A percentile compares a stretch with the other conserved stretches of the same genome.
phyloP scores from a whole-genome alignment of 2,797 vertebrate species.

The Lepilemur ruficaudatus region DNA sequence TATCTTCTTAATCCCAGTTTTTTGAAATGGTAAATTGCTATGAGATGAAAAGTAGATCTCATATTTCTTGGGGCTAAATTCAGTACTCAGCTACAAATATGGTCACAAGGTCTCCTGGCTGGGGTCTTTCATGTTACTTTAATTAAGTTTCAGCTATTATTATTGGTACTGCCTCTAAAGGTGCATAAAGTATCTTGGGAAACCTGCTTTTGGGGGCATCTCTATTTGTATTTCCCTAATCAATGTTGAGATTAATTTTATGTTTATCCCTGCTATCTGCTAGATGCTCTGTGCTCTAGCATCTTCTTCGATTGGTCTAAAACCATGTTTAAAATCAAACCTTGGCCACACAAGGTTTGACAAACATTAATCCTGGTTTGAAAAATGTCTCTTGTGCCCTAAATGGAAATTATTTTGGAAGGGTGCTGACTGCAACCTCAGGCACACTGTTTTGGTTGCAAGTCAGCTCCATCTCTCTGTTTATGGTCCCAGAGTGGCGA shows the following conservation, averaged over 20 bases:
- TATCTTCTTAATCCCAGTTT: slow-evolving; percentile 28
- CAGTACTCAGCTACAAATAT: slow-evolving; percentile 44
- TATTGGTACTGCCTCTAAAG: slow-evolving; percentile 15
- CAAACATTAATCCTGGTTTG: slow-evolving; percentile 2
- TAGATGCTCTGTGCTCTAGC: slow-evolving; percentile 3
- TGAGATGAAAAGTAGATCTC: slow-evolving; percentile 62
- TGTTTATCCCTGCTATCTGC: neutral
- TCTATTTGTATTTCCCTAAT: slow-evolving; percentile 52
- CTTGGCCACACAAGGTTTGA: neutral
- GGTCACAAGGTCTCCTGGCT: slow-evolving; percentile 34
- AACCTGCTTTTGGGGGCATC: slow-evolving; percentile 5
- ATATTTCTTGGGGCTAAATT: slow-evolving; percentile 60
- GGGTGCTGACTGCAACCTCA: slow-evolving; percentile 52
- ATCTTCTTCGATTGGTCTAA: slow-evolving; percentile 43
- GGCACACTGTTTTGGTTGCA: slow-evolving; percentile 53
- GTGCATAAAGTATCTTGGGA: slow-evolving; percentile 42
- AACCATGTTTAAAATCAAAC: slow-evolving; percentile 50
- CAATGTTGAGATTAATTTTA: slow-evolving; percentile 40
- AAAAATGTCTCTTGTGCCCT: slow-evolving; percentile 6
- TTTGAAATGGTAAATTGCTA: slow-evolving; percentile 64
- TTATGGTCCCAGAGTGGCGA: slow-evolving; percentile 63
- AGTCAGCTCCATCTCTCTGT: slow-evolving; percentile 65
- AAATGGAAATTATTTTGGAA: slow-evolving; percentile 45
- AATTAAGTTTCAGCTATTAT: slow-evolving; percentile 53
- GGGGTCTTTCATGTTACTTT: slow-evolving; percentile 50